phyloP scores from a whole-genome alignment of 2,797 vertebrate species.

The Danio aesculapii region DNA sequence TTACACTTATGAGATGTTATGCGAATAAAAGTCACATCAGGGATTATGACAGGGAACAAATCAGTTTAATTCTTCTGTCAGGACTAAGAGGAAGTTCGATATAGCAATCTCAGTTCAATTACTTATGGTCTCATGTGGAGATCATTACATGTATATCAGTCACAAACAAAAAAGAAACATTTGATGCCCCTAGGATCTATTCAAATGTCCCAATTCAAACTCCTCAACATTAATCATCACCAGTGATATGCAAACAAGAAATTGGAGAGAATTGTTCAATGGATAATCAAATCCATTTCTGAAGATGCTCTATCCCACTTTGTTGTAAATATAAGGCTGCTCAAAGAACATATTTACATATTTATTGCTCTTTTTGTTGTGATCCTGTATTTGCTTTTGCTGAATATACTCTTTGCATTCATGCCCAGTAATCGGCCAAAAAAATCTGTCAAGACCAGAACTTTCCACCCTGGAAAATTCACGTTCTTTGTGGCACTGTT shows the following conservation, averaged over 20 bases:
- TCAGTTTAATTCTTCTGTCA: neutral
- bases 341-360: constrained; percentile 26
- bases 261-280: neutral
- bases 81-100: neutral
- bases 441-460: neutral
- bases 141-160: constrained; percentile 1
- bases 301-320: neutral
- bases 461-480: neutral
- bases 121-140: neutral
- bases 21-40: constrained; percentile 1
- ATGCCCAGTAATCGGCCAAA: too few relatives aligned
- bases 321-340: neutral
- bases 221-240: neutral
- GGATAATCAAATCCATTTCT: neutral
- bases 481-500: constrained; percentile 1
- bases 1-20: constrained; percentile 9
- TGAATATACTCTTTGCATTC: neutral
- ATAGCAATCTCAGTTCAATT: neutral
- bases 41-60: neutral
- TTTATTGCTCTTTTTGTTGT: neutral
- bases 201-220: neutral
- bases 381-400: neutral
- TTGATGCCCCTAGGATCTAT: neutral
- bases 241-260: neutral
- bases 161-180: neutral